Evolutionary conservation across 1,140 invertebrate species (phyloP).

Genomic region (Apis mellifera): Amel_HAv3.1 CM009942.2:3345501-3346000

Average conservation of each 20-base stretch:
- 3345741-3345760: no score
- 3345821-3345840: background rate
- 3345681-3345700: background rate
- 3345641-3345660: background rate
- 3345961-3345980: slow-evolving; percentile 64
- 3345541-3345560: slow-evolving; percentile 6
- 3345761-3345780: background rate
- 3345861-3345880: slow-evolving; percentile 40
- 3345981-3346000: slow-evolving; percentile 70
- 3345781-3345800: background rate
- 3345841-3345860: slow-evolving; percentile 22
- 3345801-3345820: background rate
- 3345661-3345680: background rate
- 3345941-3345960: slow-evolving; percentile 67
- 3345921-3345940: slow-evolving; percentile 58
- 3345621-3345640: background rate
- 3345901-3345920: slow-evolving; percentile 57
- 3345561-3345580: background rate
- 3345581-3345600: slow-evolving; percentile 8
- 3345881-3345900: slow-evolving; percentile 5
- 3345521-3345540: background rate
- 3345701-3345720: background rate
- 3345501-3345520: background rate
- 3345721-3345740: background rate
- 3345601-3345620: background rate